phyloP scores from a whole-genome alignment of 1,140 invertebrate genomes.

The Panagrolaimus sp. region DNA sequence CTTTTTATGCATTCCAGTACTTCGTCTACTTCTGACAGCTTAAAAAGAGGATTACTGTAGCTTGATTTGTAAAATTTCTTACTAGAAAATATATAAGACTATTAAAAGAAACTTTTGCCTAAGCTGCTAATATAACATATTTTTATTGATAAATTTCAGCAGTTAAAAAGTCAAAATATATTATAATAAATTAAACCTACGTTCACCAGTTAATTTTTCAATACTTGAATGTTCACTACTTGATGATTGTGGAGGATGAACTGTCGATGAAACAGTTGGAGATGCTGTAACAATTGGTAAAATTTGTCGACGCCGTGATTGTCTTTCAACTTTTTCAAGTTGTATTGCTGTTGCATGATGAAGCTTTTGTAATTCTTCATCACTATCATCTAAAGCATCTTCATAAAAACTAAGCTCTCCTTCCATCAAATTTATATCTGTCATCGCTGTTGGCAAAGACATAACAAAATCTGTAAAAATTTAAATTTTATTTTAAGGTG shows the following conservation, averaged over 20 bases:
- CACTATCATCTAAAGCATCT: constrained; percentile 12
- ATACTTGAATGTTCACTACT: constrained; percentile 10
- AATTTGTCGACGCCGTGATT: background rate
- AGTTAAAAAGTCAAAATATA: background rate
- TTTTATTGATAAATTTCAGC: no score
- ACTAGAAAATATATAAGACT: no score
- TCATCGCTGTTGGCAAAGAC: background rate
- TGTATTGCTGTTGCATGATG: background rate
- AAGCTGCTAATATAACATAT: no score
- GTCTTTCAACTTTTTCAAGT: background rate
- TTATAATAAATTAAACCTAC: background rate
- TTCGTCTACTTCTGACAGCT: constrained; percentile 3
- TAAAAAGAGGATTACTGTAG: background rate
- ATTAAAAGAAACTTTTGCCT: no score
- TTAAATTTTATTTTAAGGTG: no score
- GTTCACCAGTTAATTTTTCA: background rate
- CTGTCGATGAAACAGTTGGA: background rate
- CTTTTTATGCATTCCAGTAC: background rate
- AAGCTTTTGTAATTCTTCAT: constrained; percentile 3
- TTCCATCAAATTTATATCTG: constrained; percentile 4
- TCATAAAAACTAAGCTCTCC: constrained; percentile 8
- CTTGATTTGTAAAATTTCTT: no score
- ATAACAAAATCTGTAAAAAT: background rate
- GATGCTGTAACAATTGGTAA: background rate
- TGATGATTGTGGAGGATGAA: background rate